These are phyloP conservation scores for Macquaria australasica DNA, from an alignment of 2,113 vertebrate species.

Conservation along the genomic window DNA sequence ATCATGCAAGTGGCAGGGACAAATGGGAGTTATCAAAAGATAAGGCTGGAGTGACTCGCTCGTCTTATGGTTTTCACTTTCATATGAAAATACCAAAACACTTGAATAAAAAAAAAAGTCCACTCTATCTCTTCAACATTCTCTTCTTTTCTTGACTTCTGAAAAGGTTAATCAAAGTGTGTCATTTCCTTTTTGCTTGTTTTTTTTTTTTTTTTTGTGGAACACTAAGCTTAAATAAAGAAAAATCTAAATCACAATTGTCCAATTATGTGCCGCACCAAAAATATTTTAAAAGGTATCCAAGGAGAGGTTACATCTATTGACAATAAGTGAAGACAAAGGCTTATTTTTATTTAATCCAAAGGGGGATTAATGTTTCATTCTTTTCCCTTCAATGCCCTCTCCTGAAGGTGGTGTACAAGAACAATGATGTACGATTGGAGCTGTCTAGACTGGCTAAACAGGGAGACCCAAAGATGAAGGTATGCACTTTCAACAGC, in stretches of 20 bases:
- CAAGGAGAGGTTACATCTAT: neutral
- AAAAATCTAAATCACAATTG: neutral
- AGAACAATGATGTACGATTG: constrained; percentile 97
- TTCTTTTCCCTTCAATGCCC: constrained; percentile 17
- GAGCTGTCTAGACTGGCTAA: constrained; percentile 97
- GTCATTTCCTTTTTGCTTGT: neutral
- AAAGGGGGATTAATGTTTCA: constrained; percentile 33
- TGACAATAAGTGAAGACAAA: neutral
- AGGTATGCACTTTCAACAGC: constrained; percentile 74
- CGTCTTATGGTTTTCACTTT: constrained; percentile 43
- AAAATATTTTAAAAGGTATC: constrained; percentile 13
- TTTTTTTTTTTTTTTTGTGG: neutral
- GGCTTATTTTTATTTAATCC: neutral
- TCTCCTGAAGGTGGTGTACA: constrained; percentile 94
- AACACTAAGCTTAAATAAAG: neutral
- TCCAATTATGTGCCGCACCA: neutral
- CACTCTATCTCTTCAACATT: neutral
- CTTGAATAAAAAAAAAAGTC: constrained; percentile 25
- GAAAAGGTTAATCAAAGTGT: constrained; percentile 12
- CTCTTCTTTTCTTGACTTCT: neutral
- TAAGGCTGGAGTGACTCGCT: constrained; percentile 37
- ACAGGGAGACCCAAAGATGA: constrained; percentile 98
- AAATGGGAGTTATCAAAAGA: constrained; percentile 56
- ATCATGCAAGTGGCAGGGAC: constrained; percentile 50
- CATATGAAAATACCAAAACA: constrained; percentile 39